These are phyloP conservation scores for Empidonax alnorum DNA, from an alignment of 2,113 vertebrate genomes.

Conservation along the genomic window DNA sequence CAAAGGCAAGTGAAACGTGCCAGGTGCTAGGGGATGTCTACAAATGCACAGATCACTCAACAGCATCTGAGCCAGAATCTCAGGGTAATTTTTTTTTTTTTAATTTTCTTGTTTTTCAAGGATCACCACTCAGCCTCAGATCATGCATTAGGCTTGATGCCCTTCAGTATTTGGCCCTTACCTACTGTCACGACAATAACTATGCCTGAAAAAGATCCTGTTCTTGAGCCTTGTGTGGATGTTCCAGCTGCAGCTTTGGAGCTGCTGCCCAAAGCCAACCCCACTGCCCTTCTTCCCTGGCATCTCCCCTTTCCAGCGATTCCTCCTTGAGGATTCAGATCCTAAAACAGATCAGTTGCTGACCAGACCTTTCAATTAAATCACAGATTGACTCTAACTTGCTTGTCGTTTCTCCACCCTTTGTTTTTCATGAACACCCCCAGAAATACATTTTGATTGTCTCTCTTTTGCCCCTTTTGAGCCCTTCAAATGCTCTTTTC, in stretches of 20 bases:
- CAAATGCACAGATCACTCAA: neutral
- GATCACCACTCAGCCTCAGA: fast-evolving
- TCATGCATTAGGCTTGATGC: neutral
- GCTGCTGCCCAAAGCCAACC: neutral
- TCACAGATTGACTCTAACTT: neutral
- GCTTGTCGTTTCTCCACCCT: neutral
- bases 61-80: neutral
- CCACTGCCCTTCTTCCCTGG: neutral
- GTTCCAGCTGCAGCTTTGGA: neutral
- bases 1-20: fast-evolving
- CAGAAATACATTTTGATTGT: neutral
- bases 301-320: neutral
- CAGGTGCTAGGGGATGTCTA: neutral
- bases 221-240: neutral
- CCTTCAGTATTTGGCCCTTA: neutral
- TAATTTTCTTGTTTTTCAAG: neutral
- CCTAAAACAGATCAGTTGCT: neutral
- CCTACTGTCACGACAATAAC: neutral
- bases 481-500: neutral
- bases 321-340: neutral
- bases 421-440: neutral
- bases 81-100: neutral
- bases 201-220: neutral
- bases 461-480: neutral
- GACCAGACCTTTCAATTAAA: neutral